These are phyloP conservation scores for Neomonachus schauinslandi DNA, from an alignment of 2,113 vertebrate genomes.

Conservation along the genomic window DNA sequence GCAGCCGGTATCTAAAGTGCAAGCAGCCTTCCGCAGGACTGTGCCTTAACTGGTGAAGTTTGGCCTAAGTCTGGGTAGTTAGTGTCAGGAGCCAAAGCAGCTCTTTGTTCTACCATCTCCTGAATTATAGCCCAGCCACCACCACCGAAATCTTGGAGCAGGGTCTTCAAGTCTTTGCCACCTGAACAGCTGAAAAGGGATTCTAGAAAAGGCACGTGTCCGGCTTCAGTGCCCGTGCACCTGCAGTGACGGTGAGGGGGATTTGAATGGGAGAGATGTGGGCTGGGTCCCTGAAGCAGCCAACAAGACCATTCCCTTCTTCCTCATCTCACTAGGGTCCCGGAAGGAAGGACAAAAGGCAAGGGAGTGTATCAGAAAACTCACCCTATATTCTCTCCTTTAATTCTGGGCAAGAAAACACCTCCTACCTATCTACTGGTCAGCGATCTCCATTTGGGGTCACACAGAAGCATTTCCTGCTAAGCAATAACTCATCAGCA, in stretches of 20 bases:
- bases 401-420: background rate
- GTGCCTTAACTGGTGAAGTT: background rate
- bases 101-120: background rate
- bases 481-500: background rate
- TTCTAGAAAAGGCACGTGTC: background rate
- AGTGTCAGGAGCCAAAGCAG: background rate
- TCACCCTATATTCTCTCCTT: background rate
- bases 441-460: background rate
- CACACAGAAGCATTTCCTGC: background rate
- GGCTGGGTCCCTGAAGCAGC: background rate
- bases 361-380: background rate
- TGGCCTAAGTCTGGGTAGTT: background rate
- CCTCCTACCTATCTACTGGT: background rate
- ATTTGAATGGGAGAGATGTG: background rate
- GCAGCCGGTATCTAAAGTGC: background rate
- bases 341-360: background rate
- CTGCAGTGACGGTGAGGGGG: background rate
- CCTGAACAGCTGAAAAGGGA: background rate
- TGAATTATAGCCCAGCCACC: background rate
- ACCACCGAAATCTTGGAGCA: background rate
- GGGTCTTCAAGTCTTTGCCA: background rate
- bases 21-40: background rate
- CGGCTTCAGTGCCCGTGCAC: background rate
- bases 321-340: background rate
- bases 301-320: background rate